These are phyloP conservation scores for Hydropotes inermis DNA, from an alignment of 2,113 vertebrate genomes.

Conservation along the genomic window DNA sequence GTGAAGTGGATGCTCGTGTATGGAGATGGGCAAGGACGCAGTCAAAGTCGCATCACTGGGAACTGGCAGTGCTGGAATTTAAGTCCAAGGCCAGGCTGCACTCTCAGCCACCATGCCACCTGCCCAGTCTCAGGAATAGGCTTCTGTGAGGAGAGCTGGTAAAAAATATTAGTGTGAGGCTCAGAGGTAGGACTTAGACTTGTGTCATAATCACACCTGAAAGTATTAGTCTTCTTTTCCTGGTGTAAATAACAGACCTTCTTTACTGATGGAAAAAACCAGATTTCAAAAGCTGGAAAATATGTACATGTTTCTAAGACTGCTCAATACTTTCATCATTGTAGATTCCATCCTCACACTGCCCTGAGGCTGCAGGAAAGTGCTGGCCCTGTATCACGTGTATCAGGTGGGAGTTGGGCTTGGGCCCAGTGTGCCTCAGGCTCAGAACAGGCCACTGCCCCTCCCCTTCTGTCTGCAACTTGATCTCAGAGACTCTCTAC, in stretches of 20 bases:
- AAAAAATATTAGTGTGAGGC: neutral
- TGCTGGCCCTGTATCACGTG: neutral
- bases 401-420: neutral
- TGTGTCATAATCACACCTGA: neutral
- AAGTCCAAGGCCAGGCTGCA: neutral
- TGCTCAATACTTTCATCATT: neutral
- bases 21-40: neutral
- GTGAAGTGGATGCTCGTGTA: neutral
- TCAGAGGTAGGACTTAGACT: neutral
- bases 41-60: neutral
- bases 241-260: neutral
- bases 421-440: neutral
- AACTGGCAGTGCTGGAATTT: neutral
- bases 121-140: neutral
- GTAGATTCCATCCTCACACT: neutral
- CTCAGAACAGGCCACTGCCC: neutral
- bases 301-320: neutral
- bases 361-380: neutral
- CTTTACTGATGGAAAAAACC: neutral
- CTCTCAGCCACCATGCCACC: neutral
- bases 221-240: neutral
- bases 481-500: neutral
- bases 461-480: neutral
- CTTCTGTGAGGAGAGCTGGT: neutral
- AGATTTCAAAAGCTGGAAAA: neutral